Evolutionary conservation across 1,140 invertebrate species (phyloP).

Genomic region (Glossosoma conforme): DNA sequence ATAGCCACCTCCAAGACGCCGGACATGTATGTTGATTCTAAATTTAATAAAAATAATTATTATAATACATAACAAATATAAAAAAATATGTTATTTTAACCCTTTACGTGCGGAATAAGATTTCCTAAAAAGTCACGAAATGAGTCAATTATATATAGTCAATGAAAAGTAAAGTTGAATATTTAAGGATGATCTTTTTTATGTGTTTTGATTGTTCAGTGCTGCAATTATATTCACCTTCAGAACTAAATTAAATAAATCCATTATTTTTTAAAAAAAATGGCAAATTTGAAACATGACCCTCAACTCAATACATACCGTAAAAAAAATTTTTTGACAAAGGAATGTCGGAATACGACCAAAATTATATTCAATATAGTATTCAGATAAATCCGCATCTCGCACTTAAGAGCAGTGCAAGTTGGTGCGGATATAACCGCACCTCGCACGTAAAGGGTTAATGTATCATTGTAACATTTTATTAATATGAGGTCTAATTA

Average conservation of each 20-base stretch:
- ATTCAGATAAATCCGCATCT: background rate
- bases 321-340: background rate
- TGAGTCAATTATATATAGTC: background rate
- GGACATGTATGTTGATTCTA: conserved; percentile 45
- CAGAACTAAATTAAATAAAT: no score
- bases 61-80: background rate
- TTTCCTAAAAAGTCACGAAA: background rate
- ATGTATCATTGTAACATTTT: background rate
- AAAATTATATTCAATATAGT: background rate
- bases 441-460: background rate
- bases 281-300: no score
- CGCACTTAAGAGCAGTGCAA: background rate
- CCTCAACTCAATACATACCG: no score
- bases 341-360: background rate
- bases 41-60: conserved; percentile 5
- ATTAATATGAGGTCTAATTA: background rate
- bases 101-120: background rate
- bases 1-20: conserved; percentile 43
- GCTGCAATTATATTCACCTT: no score
- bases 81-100: background rate
- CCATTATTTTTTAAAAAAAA: no score
- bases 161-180: background rate
- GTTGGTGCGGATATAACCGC: background rate
- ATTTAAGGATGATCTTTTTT: background rate
- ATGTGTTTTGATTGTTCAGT: background rate